Base-by-base conservation (phyloP, 2,888 invertebrate species). In the Diarsia brunnea region DNA sequence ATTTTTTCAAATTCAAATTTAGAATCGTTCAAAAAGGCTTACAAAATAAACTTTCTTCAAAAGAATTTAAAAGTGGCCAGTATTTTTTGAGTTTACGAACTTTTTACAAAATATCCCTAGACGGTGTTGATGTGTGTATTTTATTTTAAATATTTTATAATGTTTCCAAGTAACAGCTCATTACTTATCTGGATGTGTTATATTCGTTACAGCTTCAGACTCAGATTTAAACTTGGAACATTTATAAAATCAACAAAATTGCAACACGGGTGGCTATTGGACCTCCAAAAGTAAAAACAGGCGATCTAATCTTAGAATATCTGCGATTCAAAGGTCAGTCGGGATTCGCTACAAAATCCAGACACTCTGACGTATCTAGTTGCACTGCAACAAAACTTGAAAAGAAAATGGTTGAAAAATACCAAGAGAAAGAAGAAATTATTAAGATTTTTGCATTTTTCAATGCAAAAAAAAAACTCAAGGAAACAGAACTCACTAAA, bases 281-380 rank as follows among this genome's bases (percentile, higher is more conserved):
- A 27, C 19, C 31, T 31, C 24, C 49, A 68, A 82, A 78, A 47
- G 78, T 65, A 78, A 58, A 78, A 78, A 78, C 38, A 58, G 64
- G 55, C 55, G 24, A 60, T 69, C 24, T 70, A 38, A 67, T 49
- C 10, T 71, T 58, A 67, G 61, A 51, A 83, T 51, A 79, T 51
- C 45, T 11, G 43, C n/a, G 27, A 7, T 51, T 53, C 51, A 65
- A 69, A 78, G 24, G 21, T 49, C 83, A 64, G 27, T 47, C 53
- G 53, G 43, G 47, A 60, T 47, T 24, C 11, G 55, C 47, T 47
- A 31, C 31, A 7, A 69, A 64, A 64, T 77, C n/a, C 78, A 55
- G 49, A 51, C 16, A 63, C 53, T 55, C 24, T 24, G 31, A 49
- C 51, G 55, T 51, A 68, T 45, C 27, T 45, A 19, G n/a, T 43